Base-by-base conservation (phyloP, 2,888 invertebrate genomes). In the Xanthostigma xanthostigma region DNA sequence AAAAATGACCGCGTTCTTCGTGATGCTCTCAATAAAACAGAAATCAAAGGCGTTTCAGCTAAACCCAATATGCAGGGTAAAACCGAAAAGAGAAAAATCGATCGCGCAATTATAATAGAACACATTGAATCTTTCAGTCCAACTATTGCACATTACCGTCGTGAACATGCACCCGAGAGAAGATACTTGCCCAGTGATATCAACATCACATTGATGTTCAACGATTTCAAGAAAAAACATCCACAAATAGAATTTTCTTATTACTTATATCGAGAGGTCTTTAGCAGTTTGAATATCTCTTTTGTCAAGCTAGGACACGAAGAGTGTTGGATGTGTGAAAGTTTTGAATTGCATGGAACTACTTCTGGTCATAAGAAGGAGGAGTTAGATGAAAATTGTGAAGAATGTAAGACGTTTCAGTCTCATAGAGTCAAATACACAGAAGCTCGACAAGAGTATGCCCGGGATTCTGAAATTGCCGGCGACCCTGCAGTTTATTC, bases 81-180 rank as follows among this genome's bases (percentile, higher is more conserved):
- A 17, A 17, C 17, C 17, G 17, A 17, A 12, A 14, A 41, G 14
- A 17, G 17, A 41, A 14, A 41, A 14, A 41, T 41, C n/a, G 45
- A 46, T 44, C 40, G 49, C 27, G 40, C 37, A n/a, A 17, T 46
- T 38, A 50, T 55, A 10, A 44, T 36, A 9, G 27, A 49, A 27
- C 56, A 55, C 44, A 50, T 52, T 36, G 44, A 53, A 41, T 44
- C 40, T 9, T 54, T 52, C 37, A 41, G 46, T 41, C 53, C 54
- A 9, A 42, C 45, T 11, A 51, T 51, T 17, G 53, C 53, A 2
- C 55, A 55, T 45, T 53, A 56, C 43, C 45, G 55, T 37, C 40
- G 54, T 45, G 50, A 49, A 41, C 55, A 56, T 49, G 53, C 54
- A 33, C 54, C 54, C 6, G 52, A 55, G 44, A 36, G 48, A 36